Conservation (phyloP, 2,888 invertebrate genomes). For the Cynaeus angustus region DNA sequence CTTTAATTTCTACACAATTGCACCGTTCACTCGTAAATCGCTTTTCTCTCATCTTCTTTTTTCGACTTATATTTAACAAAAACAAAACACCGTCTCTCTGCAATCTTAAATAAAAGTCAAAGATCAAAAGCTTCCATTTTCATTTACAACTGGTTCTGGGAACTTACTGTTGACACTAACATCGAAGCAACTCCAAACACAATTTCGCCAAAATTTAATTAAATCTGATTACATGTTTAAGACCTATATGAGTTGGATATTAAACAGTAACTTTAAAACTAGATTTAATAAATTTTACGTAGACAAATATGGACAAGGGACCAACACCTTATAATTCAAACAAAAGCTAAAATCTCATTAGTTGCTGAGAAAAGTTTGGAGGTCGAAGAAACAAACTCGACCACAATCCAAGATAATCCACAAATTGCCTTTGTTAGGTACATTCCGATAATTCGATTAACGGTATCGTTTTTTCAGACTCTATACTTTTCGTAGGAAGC, state of each 20-base stretch:
- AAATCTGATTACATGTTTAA: neutral
- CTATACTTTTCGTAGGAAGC: conserved; percentile 6
- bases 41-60: neutral
- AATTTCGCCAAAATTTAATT: conserved; percentile 4
- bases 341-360: conserved; percentile 33
- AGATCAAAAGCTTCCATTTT: conserved; percentile 1
- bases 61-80: neutral
- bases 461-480: conserved; percentile 26
- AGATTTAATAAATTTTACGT: conserved; percentile 18
- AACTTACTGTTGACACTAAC: neutral
- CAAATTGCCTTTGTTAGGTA: conserved; percentile 44
- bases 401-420: conserved; percentile 47
- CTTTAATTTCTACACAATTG: no score
- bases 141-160: neutral
- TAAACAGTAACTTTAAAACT: conserved; percentile 2
- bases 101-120: neutral
- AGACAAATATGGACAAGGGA: neutral
- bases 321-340: conserved; percentile 1
- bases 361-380: conserved; percentile 34
- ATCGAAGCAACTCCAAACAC: neutral
- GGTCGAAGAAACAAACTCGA: conserved; percentile 21
- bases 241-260: neutral
- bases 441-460: conserved; percentile 44
- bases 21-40: no score
- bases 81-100: neutral